Percentiles rank a stretch among this genome's conserved stretches.
phyloP scores from a whole-genome alignment of 2,113 vertebrate genomes.

The Nymphicus hollandicus region DNA sequence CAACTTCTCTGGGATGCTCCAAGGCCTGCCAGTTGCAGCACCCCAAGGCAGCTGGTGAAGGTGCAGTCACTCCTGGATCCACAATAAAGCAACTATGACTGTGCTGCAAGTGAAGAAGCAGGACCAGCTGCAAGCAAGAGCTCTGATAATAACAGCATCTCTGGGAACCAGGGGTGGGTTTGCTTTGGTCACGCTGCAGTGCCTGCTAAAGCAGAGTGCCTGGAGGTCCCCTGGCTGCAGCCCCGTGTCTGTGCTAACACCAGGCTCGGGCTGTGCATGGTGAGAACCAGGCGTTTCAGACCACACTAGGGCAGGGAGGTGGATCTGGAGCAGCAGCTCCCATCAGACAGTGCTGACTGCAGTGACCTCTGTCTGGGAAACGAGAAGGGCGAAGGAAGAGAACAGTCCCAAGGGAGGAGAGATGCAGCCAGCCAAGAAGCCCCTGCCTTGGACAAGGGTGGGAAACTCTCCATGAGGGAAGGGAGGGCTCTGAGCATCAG shows the following conservation, averaged over 20 bases:
- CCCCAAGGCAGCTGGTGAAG: neutral
- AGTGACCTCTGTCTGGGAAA: slow-evolving; percentile 57
- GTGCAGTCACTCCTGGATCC: neutral
- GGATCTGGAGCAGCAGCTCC: neutral
- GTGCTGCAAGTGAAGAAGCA: neutral
- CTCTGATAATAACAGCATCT: neutral
- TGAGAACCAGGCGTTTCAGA: slow-evolving; percentile 13
- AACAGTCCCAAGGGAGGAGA: neutral
- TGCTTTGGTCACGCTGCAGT: neutral
- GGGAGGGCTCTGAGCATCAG: neutral
- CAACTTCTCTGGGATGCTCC: neutral
- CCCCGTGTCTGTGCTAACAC: neutral
- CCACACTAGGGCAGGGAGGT: neutral
- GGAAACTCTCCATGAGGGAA: neutral
- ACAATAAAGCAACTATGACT: neutral
- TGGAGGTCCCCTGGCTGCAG: neutral
- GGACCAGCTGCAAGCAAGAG: neutral
- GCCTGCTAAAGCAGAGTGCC: neutral
- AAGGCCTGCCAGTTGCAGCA: neutral
- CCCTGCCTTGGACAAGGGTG: neutral
- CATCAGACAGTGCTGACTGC: slow-evolving; percentile 52
- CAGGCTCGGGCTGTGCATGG: neutral
- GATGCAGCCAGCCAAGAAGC: neutral
- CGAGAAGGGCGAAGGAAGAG: neutral
- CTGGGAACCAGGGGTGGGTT: neutral